Evolutionary conservation across 2,113 vertebrate genomes (phyloP).

Genomic region (Athene cunicularia): DNA sequence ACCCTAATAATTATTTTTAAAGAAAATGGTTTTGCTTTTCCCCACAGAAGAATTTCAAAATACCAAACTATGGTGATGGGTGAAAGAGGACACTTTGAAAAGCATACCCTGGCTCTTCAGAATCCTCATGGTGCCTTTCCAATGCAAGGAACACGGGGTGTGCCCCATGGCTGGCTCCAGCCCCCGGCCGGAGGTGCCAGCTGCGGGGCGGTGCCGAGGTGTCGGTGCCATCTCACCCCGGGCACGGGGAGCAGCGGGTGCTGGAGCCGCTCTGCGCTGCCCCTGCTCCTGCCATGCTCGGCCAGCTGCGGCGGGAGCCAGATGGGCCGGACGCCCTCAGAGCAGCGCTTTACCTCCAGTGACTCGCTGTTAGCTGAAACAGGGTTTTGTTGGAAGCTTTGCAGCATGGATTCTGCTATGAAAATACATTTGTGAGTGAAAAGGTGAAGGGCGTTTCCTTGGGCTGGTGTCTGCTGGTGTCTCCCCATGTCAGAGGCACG

Average conservation of each 20-base stretch:
- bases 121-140: neutral
- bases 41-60: neutral
- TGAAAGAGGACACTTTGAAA: neutral
- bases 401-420: neutral
- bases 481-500: neutral
- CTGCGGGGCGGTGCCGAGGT: neutral
- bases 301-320: fast-evolving
- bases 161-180: fast-evolving
- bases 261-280: neutral
- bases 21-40: neutral
- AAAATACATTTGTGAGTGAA: fast-evolving
- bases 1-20: neutral
- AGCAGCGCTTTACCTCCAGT: fast-evolving
- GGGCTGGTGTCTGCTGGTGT: neutral
- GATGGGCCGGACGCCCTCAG: neutral
- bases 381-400: neutral
- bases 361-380: fast-evolving
- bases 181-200: neutral
- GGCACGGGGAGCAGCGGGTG: neutral
- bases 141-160: fast-evolving
- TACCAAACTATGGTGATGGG: fast-evolving
- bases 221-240: no score
- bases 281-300: neutral
- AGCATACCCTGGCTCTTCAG: neutral
- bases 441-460: neutral